phyloP scores from a whole-genome alignment of 2,888 invertebrate genomes.

The Philopedon plagiatum region DNA sequence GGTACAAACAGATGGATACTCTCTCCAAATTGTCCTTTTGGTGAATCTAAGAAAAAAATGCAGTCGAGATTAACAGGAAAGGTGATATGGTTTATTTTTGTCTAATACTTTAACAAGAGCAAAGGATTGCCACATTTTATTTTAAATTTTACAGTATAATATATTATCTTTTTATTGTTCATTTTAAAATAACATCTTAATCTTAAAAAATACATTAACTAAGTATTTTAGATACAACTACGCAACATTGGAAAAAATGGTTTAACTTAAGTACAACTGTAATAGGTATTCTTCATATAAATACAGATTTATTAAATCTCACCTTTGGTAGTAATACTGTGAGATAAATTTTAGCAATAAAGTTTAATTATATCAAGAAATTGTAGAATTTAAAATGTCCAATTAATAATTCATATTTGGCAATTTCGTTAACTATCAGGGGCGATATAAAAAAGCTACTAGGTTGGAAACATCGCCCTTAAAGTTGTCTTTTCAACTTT shows the following conservation, averaged over 20 bases:
- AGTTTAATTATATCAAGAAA: background rate
- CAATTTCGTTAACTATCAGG: too few species aligned
- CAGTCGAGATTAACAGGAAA: constrained; percentile 68
- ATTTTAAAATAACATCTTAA: constrained; percentile 64
- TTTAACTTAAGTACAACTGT: background rate
- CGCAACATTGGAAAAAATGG: constrained; percentile 12
- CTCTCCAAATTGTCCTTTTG: background rate
- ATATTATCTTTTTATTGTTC: constrained; percentile 64
- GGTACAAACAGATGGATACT: background rate
- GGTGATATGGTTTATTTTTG: constrained; percentile 75
- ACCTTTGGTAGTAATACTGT: constrained; percentile 34
- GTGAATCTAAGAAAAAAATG: constrained; percentile 38
- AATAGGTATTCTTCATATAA: background rate
- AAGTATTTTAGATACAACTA: constrained; percentile 8
- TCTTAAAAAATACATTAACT: constrained; percentile 51
- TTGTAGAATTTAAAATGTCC: background rate
- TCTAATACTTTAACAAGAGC: constrained; percentile 68
- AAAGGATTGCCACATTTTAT: constrained; percentile 66
- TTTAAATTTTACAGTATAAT: constrained; percentile 64
- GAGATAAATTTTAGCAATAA: constrained; percentile 1
- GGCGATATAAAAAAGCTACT: too few species aligned
- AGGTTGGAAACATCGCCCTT: too few species aligned
- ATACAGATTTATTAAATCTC: constrained; percentile 21
- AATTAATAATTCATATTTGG: too few species aligned
- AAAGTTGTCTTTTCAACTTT: too few species aligned